Percentiles rank a stretch among this genome's conserved stretches.
Conservation (phyloP, 2,888 invertebrate genomes). For the Formica aserva region DNA sequence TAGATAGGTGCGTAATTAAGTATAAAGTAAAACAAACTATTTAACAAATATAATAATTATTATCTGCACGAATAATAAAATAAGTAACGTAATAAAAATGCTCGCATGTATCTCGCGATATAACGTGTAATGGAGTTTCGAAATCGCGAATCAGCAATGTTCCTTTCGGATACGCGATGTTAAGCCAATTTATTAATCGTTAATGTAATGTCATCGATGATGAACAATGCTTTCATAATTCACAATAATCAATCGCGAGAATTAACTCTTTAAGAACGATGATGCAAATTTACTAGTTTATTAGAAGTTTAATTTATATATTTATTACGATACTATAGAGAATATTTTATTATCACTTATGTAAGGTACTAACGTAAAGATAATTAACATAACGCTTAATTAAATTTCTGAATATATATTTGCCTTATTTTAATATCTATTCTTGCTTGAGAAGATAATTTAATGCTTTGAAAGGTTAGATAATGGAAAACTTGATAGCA, state of each 20-base stretch:
- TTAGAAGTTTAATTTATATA: background rate
- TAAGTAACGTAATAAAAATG: constrained; percentile 27
- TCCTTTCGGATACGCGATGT: constrained; percentile 5
- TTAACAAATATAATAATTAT: constrained; percentile 33
- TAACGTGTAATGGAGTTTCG: background rate
- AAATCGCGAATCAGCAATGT: constrained; percentile 4
- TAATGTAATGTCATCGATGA: constrained; percentile 1
- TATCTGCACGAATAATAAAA: constrained; percentile 31
- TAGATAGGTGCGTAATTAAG: constrained; percentile 57
- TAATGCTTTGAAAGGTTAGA: background rate
- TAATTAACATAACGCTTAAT: background rate
- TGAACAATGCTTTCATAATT: constrained; percentile 3
- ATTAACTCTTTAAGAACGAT: constrained; percentile 24
- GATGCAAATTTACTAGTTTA: background rate
- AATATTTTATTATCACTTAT: background rate
- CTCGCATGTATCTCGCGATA: background rate
- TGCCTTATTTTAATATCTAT: background rate
- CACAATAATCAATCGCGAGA: constrained; percentile 16
- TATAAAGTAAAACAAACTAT: constrained; percentile 47
- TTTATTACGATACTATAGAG: background rate
- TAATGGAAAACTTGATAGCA: background rate
- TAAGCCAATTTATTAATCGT: constrained; percentile 20
- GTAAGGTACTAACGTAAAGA: background rate
- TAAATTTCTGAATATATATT: constrained; percentile 1
- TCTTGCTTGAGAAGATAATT: constrained; percentile 8